Base-by-base conservation (phyloP, 2,797 vertebrate species). In the Danio albolineatus region DNA sequence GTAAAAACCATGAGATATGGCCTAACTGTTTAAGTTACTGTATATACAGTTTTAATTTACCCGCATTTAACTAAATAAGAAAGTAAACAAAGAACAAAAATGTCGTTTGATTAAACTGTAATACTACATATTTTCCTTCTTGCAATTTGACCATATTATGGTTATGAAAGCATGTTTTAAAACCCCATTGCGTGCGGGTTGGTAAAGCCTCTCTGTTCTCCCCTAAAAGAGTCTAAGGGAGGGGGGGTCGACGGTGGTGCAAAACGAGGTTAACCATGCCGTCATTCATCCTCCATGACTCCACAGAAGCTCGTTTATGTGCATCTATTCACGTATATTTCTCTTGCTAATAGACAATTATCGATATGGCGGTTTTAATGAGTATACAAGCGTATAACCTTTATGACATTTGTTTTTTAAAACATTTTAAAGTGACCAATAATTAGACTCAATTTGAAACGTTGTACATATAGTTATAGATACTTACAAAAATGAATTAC, bases 231-330 rank as follows among this genome's bases (percentile, higher is more conserved):
- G 75, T 56, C 66, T 59, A 14, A 69, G 39, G 39, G 76, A 36
- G 71, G 54, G 62, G 62, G 66, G 48, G 61, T 44, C 48, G 77
- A 54, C 54, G 69, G 66, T 43, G 36, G 77, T 75, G 81, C 78
- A 85, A 76, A 85, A 83, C 71, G 38, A 85, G 79, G 78, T 81
- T 80, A 83, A 83, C 64, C 81, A 48, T 81, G 82, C 74, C 79
- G 73, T 86, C 87, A 85, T 79, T 82, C 80, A 82, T 78, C 49
- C 76, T 62, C 49, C 69, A 79, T 79, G 78, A 79, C 78, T 79
- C 78, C 86, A 82, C 60, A 72, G 56, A 48, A 56, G 59, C 60
- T 51, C 57, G 65, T 80, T 48, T 51, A 62, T 66, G 36, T 81
- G 81, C 66, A 28, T 86, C 46, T 84, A 74, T 73, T 72, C 86